A percentile compares a stretch with the other conserved stretches of the same genome.
These are phyloP conservation scores for Atherinomorus stipes DNA, from an alignment of 2,113 vertebrate species.

Conservation along the genomic window DNA sequence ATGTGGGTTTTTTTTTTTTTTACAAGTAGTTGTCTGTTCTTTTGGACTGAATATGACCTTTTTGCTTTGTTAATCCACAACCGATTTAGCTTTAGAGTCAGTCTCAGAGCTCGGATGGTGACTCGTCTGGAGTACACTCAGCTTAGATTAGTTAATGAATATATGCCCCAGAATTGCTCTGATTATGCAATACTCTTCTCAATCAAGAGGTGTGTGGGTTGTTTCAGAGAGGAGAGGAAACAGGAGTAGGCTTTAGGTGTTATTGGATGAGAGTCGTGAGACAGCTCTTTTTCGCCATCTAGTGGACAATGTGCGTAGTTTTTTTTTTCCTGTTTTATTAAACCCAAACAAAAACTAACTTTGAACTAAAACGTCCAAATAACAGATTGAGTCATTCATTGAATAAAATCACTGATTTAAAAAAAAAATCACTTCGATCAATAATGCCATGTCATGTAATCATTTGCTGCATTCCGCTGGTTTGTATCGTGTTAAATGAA, in stretches of 20 bases:
- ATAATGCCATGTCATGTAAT: no score
- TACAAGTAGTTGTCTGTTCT: constrained; percentile 9
- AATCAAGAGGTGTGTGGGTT: constrained; percentile 51
- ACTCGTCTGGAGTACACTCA: constrained; percentile 18
- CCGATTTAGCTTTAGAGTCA: constrained; percentile 45
- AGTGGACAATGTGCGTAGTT: constrained; percentile 20
- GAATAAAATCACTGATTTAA: no score
- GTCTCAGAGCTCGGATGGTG: constrained; percentile 17
- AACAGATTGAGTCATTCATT: no score
- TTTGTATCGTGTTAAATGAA: no score
- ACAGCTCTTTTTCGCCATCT: constrained; percentile 47
- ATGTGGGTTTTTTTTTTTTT: no score
- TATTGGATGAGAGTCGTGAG: not conserved
- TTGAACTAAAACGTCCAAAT: no score
- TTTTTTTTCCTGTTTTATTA: not conserved
- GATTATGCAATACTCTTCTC: constrained; percentile 44
- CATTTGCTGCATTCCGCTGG: no score
- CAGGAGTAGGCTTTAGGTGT: constrained; percentile 7
- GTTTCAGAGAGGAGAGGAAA: constrained; percentile 31
- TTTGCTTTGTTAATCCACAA: constrained; percentile 56
- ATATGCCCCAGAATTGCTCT: constrained; percentile 20
- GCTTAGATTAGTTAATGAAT: constrained; percentile 34
- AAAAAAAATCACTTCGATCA: no score
- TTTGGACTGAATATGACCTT: constrained; percentile 55
- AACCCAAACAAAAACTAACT: not conserved